A percentile compares a stretch with the other conserved stretches of the same genome.
phyloP scores from a whole-genome alignment of 2,888 invertebrate genomes.

The Diplolepis rosae region DNA sequence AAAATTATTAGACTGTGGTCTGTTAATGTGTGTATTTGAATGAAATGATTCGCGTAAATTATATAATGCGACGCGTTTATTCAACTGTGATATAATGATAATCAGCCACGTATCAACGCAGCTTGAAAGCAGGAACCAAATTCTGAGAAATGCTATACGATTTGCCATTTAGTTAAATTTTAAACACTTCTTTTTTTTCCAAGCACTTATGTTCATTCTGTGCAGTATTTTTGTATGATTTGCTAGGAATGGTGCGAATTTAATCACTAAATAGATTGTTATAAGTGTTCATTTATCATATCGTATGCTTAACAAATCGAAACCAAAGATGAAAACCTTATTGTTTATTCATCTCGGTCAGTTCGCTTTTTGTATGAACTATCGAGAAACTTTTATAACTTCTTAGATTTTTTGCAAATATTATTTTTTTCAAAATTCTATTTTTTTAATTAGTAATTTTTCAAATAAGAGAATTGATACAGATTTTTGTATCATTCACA shows the following conservation, averaged over 20 bases:
- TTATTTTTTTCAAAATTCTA: not conserved
- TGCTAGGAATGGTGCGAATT: not conserved
- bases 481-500: not conserved
- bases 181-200: not conserved
- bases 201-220: not conserved
- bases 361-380: no score
- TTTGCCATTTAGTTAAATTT: conserved; percentile 9
- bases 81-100: conserved; percentile 27
- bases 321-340: not conserved
- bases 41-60: conserved; percentile 14
- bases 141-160: not conserved
- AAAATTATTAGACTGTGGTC: not conserved
- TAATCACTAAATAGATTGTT: not conserved
- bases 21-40: conserved; percentile 16
- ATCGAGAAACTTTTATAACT: no score
- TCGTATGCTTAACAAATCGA: not conserved
- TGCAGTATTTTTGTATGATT: conserved; percentile 11
- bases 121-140: not conserved
- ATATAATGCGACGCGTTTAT: conserved; percentile 11
- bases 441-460: not conserved
- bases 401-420: not conserved
- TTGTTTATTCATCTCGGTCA: not conserved
- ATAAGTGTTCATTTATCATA: not conserved
- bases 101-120: not conserved
- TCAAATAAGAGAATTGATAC: not conserved